Conservation (phyloP, 2,888 invertebrate species). For the Cataglyphis rosenhaueri region DNA sequence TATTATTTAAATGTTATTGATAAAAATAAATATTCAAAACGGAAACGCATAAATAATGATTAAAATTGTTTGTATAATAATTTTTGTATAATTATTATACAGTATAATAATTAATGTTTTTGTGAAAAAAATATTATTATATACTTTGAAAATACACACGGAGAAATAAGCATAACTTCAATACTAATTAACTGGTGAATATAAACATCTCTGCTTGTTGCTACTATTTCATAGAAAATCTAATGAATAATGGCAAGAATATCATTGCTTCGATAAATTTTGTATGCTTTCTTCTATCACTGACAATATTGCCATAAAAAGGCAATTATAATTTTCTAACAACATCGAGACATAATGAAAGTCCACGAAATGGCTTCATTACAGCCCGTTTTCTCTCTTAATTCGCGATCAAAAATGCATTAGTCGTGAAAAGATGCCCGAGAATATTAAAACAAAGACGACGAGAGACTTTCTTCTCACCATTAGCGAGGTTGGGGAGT, state of each 20-base stretch:
- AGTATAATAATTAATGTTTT: not conserved
- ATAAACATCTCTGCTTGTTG: not conserved
- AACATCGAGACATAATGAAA: not conserved
- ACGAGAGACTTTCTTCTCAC: conserved; percentile 40
- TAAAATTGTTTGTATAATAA: not conserved
- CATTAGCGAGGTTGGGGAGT: conserved; percentile 35
- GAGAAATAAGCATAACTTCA: conserved; percentile 10
- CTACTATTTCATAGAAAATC: not conserved
- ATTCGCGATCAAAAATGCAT: conserved; percentile 19
- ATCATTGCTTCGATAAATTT: not conserved
- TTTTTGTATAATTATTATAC: no score
- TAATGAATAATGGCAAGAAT: conserved; percentile 11
- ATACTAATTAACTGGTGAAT: not conserved
- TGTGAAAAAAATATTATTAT: conserved; percentile 15
- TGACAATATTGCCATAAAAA: not conserved
- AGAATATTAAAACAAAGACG: conserved; percentile 14
- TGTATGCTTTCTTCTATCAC: not conserved
- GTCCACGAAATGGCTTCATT: not conserved
- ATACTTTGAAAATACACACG: not conserved
- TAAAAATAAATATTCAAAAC: not conserved
- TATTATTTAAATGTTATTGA: not conserved
- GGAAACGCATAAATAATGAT: not conserved
- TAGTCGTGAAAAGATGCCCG: not conserved
- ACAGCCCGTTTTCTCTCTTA: conserved; percentile 20
- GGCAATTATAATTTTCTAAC: conserved; percentile 8